phyloP scores from a whole-genome alignment of 2,888 invertebrate genomes.

The Lycocerus yunnanus region DNA sequence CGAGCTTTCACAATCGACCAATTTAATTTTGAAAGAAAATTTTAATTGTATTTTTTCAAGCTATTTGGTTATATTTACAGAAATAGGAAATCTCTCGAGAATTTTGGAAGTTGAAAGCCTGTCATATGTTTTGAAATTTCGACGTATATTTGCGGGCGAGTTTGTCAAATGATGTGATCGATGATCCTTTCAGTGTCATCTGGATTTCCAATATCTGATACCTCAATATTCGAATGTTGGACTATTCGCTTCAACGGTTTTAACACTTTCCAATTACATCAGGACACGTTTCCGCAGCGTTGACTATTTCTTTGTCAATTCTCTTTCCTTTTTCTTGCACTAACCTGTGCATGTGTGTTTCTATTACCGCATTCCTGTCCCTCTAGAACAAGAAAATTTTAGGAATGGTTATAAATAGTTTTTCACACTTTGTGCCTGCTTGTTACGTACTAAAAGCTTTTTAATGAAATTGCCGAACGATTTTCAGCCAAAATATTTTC shows the following conservation, averaged over 20 bases:
- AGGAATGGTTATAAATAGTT: conserved; percentile 25
- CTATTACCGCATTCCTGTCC: conserved; percentile 22
- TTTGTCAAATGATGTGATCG: conserved; percentile 32
- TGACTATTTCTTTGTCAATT: conserved; percentile 30
- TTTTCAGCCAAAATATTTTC: background rate
- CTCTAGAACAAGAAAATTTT: conserved; percentile 15
- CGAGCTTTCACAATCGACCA: background rate
- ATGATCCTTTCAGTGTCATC: conserved; percentile 30
- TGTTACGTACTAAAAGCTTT: background rate
- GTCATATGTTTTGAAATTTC: conserved; percentile 29
- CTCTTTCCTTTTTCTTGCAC: conserved; percentile 17
- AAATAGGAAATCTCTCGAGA: conserved; percentile 9
- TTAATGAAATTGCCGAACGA: background rate
- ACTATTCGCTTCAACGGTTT: conserved; percentile 24
- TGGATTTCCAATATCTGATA: conserved; percentile 28
- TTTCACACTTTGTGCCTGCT: background rate
- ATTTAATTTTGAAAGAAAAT: background rate
- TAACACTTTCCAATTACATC: conserved; percentile 31
- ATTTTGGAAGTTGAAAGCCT: conserved; percentile 20
- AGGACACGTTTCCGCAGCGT: conserved; percentile 30
- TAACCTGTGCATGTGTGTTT: conserved; percentile 20
- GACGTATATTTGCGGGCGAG: conserved; percentile 29
- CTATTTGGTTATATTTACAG: conserved; percentile 4
- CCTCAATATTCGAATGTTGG: conserved; percentile 24
- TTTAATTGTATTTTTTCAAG: background rate